Conservation (phyloP, 1,140 invertebrate species). For the Oreohelix idahoensis region DNA sequence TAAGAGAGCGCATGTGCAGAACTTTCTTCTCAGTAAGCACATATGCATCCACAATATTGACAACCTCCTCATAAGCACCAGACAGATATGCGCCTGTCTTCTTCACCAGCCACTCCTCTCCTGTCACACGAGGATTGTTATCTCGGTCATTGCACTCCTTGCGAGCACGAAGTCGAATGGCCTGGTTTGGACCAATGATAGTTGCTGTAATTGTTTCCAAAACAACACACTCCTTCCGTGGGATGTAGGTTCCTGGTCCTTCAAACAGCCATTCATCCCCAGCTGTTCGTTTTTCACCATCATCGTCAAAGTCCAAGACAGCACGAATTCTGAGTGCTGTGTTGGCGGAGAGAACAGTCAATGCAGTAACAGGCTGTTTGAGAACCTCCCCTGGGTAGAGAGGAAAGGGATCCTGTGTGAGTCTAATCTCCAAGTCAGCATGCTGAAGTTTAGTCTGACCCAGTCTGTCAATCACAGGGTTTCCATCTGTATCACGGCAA, state of each 20-base stretch:
- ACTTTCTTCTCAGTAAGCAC: slow-evolving; percentile 75
- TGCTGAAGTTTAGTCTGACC: slow-evolving; percentile 72
- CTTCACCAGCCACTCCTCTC: slow-evolving; percentile 75
- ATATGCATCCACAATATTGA: slow-evolving; percentile 74
- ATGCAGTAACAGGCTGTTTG: slow-evolving; percentile 70
- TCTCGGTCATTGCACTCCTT: slow-evolving; percentile 74
- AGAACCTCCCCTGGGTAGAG: slow-evolving; percentile 75
- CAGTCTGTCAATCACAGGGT: slow-evolving; percentile 66
- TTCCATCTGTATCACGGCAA: slow-evolving; percentile 63
- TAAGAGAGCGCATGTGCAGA: too few relatives aligned
- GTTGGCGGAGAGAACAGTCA: slow-evolving; percentile 74
- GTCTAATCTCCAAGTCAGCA: slow-evolving; percentile 74
- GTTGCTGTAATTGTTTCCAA: slow-evolving; percentile 71
- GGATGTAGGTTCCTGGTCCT: slow-evolving; percentile 75
- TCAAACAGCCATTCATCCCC: slow-evolving; percentile 77
- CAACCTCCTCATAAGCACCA: slow-evolving; percentile 75
- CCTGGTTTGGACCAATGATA: slow-evolving; percentile 65
- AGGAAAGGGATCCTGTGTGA: slow-evolving; percentile 76
- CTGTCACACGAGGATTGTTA: slow-evolving; percentile 72
- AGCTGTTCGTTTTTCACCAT: slow-evolving; percentile 70
- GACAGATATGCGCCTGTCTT: slow-evolving; percentile 75
- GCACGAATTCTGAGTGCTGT: slow-evolving; percentile 72
- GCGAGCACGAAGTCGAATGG: slow-evolving; percentile 73
- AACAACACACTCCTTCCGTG: slow-evolving; percentile 74
- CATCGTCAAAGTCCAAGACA: slow-evolving; percentile 72